These are phyloP conservation scores for Eustalomyia histrio DNA, from an alignment of 2,888 invertebrate species.

Conservation along the genomic window DNA sequence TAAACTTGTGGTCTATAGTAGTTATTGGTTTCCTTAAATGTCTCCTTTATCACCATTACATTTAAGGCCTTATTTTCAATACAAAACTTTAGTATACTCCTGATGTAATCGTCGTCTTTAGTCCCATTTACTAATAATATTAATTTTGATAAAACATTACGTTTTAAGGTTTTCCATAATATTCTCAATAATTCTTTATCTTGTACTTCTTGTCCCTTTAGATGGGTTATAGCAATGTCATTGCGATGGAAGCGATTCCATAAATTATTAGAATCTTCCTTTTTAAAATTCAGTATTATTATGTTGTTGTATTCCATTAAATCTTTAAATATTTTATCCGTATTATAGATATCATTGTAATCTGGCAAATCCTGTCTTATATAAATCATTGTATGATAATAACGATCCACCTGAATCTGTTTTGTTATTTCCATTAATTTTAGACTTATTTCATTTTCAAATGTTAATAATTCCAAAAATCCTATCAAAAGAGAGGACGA, in stretches of 20 bases:
- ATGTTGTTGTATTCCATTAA: no score
- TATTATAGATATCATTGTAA: no score
- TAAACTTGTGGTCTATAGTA: not conserved
- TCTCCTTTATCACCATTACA: not conserved
- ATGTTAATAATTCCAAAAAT: not conserved
- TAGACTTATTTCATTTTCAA: not conserved
- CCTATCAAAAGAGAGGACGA: not conserved
- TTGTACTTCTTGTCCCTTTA: not conserved
- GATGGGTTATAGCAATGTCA: conserved; percentile 18
- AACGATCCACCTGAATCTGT: no score
- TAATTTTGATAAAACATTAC: no score
- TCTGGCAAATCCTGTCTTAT: no score
- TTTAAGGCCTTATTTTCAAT: conserved; percentile 8
- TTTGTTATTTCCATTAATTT: not conserved
- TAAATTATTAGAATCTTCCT: not conserved
- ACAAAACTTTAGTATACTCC: conserved; percentile 3
- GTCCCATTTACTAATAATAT: no score
- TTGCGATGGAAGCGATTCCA: conserved; percentile 1
- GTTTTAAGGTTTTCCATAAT: no score
- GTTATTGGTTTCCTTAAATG: not conserved
- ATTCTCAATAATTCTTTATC: conserved; percentile 24
- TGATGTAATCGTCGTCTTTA: no score
- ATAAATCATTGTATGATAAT: no score
- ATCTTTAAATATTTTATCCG: no score
- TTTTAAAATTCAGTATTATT: no score